Evolutionary conservation across 2,797 vertebrate species (phyloP).

Genomic region (Periophthalmus magnuspinnatus): DNA sequence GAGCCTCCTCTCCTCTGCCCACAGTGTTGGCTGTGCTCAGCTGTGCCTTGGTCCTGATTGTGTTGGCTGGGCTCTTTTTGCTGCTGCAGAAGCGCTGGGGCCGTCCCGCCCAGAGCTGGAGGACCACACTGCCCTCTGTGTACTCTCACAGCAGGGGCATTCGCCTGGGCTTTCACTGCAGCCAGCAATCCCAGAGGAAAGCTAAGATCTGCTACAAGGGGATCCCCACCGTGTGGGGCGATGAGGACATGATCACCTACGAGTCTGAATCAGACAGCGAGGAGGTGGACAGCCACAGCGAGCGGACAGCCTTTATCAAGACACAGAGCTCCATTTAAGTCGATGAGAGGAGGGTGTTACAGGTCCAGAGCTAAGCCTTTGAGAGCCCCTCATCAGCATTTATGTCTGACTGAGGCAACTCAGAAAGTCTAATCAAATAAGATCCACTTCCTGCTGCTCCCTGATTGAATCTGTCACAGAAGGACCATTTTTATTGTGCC

Average conservation of each 20-base stretch:
- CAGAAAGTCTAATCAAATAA: conserved; percentile 13
- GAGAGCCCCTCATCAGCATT: conserved; percentile 17
- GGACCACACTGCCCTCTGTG: conserved; percentile 86
- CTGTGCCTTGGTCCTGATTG: conserved; percentile 87
- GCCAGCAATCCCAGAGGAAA: conserved; percentile 67
- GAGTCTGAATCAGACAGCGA: conserved; percentile 89
- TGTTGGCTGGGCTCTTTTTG: conserved; percentile 86
- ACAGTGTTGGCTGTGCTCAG: conserved; percentile 84
- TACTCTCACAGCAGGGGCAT: conserved; percentile 62
- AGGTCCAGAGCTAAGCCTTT: conserved; percentile 7
- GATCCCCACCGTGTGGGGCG: conserved; percentile 93
- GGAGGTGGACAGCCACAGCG: conserved; percentile 83
- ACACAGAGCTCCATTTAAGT: conserved; percentile 91
- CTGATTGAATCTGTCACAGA: conserved; percentile 6
- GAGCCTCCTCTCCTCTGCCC: conserved; percentile 72
- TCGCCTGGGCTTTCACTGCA: conserved; percentile 71
- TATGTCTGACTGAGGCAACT: conserved; percentile 14
- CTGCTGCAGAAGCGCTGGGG: conserved; percentile 87
- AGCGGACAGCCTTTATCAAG: conserved; percentile 96
- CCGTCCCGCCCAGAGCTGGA: conserved; percentile 74
- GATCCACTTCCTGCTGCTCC: conserved; percentile 45
- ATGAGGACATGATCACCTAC: conserved; percentile 78
- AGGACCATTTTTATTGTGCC: conserved; percentile 19
- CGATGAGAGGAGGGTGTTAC: conserved; percentile 27
- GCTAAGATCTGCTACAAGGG: conserved; percentile 91